Conservation (phyloP, 2,797 vertebrate species). For the Heliangelus exortis region DNA sequence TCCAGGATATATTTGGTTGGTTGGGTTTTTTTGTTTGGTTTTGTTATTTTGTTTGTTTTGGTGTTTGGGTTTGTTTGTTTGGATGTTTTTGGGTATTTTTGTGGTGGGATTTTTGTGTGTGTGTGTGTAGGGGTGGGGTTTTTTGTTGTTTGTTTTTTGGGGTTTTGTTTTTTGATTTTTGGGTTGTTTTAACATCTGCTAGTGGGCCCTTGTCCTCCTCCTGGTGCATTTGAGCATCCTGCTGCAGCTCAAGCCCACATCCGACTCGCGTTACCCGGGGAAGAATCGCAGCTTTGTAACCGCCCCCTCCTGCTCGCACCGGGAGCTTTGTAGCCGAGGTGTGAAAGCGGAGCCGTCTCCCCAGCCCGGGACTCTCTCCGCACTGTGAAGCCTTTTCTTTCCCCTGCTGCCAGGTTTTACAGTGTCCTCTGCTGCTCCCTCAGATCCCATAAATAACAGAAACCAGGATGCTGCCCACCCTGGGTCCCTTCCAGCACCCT, state of each 20-base stretch:
- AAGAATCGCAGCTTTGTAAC: conserved; percentile 26
- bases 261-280: not conserved
- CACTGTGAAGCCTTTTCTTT: not conserved
- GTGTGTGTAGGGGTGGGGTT: not conserved
- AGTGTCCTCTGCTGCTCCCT: conserved; percentile 2
- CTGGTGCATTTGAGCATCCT: not conserved
- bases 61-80: not conserved
- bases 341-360: not conserved
- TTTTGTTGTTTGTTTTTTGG: not conserved
- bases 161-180: not conserved
- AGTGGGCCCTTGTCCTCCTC: not conserved
- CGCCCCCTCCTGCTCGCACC: not conserved
- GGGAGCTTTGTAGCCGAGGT: conserved; percentile 34
- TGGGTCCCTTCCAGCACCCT: conserved; percentile 36
- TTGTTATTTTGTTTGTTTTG: not conserved
- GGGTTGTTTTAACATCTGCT: conserved; percentile 25
- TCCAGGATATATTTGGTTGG: not conserved
- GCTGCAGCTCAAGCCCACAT: conserved; percentile 6
- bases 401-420: conserved; percentile 16
- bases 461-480: conserved; percentile 22
- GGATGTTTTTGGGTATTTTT: not conserved
- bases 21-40: not conserved
- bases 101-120: too few species aligned
- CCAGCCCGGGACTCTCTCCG: not conserved
- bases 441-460: not conserved